Evolutionary conservation across 2,113 vertebrate species (phyloP).

Genomic region (Prochilodus magdalenae): DNA sequence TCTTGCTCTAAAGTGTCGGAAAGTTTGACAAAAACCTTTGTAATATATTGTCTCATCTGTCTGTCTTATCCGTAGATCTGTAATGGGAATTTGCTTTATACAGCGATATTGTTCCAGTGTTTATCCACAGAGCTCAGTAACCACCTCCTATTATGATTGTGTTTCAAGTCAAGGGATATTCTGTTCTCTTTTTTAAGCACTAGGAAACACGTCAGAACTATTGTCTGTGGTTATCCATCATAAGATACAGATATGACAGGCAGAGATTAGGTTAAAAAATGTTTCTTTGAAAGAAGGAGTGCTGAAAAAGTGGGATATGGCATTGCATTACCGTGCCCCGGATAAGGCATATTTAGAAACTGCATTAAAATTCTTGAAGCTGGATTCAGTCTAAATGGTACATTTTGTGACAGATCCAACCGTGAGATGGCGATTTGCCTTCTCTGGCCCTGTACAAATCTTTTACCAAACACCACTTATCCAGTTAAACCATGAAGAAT

Average conservation of each 20-base stretch:
- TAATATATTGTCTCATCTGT: background rate
- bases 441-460: background rate
- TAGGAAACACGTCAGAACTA: background rate
- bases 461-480: slow-evolving; percentile 9
- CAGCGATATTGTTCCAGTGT: too few species aligned
- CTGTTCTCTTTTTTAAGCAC: background rate
- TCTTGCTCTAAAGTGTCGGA: too few species aligned
- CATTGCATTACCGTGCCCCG: background rate
- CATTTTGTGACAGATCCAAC: background rate
- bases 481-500: slow-evolving; percentile 21
- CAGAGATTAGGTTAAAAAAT: background rate
- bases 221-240: background rate
- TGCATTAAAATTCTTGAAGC: background rate
- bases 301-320: background rate
- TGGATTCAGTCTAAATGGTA: background rate
- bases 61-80: too few species aligned
- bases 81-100: too few species aligned
- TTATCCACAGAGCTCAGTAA: too few species aligned
- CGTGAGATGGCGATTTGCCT: background rate
- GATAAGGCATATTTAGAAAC: slow-evolving; percentile 3
- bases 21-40: background rate
- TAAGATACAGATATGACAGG: background rate
- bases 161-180: background rate
- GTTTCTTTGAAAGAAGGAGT: background rate
- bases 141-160: background rate